These are phyloP conservation scores for Acleris literana DNA, from an alignment of 2,888 invertebrate genomes.

Conservation along the genomic window DNA sequence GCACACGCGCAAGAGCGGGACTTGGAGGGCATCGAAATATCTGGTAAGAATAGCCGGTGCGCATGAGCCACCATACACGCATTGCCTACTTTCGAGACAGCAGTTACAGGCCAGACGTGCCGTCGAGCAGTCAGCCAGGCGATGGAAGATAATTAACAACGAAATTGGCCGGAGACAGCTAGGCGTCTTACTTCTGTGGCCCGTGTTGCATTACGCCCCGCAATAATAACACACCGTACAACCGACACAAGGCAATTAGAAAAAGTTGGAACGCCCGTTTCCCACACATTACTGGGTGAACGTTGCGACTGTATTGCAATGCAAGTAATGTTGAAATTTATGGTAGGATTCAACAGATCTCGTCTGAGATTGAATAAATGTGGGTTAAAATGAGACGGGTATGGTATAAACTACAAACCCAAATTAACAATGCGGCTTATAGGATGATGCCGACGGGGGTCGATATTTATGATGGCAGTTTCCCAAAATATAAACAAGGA, in stretches of 20 bases:
- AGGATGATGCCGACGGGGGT: slow-evolving; percentile 11
- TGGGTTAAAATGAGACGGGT: slow-evolving; percentile 44
- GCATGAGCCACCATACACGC: slow-evolving; percentile 54
- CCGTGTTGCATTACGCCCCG: slow-evolving; percentile 68
- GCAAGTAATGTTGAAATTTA: slow-evolving; percentile 42
- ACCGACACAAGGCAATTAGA: slow-evolving; percentile 70
- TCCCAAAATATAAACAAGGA: slow-evolving; percentile 28
- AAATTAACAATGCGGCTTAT: slow-evolving; percentile 6
- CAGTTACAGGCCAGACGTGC: slow-evolving; percentile 69
- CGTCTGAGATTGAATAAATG: slow-evolving; percentile 7
- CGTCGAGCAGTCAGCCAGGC: slow-evolving; percentile 60
- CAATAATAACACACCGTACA: slow-evolving; percentile 70
- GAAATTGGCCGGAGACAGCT: slow-evolving; percentile 79
- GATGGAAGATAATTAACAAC: slow-evolving; percentile 74
- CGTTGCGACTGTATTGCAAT: slow-evolving; percentile 58
- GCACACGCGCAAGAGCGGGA: neutral
- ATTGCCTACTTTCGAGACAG: slow-evolving; percentile 66
- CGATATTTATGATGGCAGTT: slow-evolving; percentile 24
- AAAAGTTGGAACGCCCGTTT: slow-evolving; percentile 69
- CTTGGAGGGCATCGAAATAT: slow-evolving; percentile 8
- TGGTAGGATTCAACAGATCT: slow-evolving; percentile 14
- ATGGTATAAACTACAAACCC: slow-evolving; percentile 3
- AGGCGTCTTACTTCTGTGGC: slow-evolving; percentile 76
- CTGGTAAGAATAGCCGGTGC: slow-evolving; percentile 46
- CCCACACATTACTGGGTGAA: slow-evolving; percentile 72